Conservation (phyloP, 2,888 invertebrate species). For the Macrosiphum euphorbiae region DNA sequence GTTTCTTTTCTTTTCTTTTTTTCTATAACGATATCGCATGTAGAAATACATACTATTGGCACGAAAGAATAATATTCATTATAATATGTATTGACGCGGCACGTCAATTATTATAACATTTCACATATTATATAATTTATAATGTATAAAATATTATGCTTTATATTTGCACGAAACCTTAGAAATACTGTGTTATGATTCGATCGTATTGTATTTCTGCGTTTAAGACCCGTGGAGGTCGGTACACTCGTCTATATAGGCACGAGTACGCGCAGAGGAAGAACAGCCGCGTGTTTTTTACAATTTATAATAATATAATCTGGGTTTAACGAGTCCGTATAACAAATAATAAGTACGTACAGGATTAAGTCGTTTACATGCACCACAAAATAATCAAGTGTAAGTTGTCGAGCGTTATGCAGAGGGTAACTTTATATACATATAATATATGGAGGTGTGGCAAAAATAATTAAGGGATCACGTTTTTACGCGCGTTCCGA, state of each 20-base stretch:
- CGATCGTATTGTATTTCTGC: constrained; percentile 28
- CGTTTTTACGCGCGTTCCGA: neutral
- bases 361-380: neutral
- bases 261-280: neutral
- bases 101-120: constrained; percentile 41
- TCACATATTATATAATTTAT: neutral
- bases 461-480: constrained; percentile 35
- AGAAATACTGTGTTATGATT: constrained; percentile 2
- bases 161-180: constrained; percentile 24
- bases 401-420: constrained; percentile 9
- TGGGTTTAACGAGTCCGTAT: neutral
- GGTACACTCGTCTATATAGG: neutral
- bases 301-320: neutral
- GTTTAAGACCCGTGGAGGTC: constrained; percentile 2
- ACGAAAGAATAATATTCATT: neutral
- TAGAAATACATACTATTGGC: neutral
- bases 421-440: neutral
- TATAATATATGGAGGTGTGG: neutral
- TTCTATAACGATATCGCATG: neutral
- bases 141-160: neutral
- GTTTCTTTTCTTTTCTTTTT: neutral
- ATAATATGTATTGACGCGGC: neutral
- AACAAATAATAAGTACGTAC: neutral
- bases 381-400: constrained; percentile 5
- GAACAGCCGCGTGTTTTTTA: neutral